phyloP scores from a whole-genome alignment of 2,888 invertebrate species.

The Drosophila conformis region DNA sequence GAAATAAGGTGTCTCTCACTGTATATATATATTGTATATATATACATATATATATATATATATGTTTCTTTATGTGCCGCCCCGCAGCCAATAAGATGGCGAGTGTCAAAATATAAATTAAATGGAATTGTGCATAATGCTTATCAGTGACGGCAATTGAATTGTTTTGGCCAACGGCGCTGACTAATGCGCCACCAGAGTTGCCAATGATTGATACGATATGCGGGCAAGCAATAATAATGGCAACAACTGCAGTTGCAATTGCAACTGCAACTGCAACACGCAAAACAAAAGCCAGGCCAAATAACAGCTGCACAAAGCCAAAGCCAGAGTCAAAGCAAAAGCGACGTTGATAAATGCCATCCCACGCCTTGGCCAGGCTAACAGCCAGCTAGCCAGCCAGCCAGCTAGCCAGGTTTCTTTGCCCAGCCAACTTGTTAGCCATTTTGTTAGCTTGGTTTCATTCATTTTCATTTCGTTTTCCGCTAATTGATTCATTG shows the following conservation, averaged over 20 bases:
- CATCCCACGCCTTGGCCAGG: constrained; percentile 79
- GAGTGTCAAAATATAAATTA: constrained; percentile 76
- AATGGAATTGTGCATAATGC: constrained; percentile 70
- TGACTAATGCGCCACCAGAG: constrained; percentile 79
- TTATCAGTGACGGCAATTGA: constrained; percentile 63
- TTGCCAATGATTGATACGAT: constrained; percentile 71
- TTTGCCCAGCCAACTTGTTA: constrained; percentile 15
- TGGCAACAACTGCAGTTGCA: constrained; percentile 24
- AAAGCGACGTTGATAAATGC: constrained; percentile 81
- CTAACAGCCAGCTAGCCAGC: constrained; percentile 5
- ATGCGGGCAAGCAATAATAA: constrained; percentile 27
- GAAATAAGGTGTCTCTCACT: too few relatives aligned
- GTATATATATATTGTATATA: not conserved
- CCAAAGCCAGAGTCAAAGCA: constrained; percentile 27
- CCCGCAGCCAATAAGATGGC: constrained; percentile 31
- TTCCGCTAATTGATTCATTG: constrained; percentile 79
- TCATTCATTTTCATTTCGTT: constrained; percentile 70
- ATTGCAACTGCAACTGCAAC: constrained; percentile 33
- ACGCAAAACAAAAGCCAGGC: constrained; percentile 23
- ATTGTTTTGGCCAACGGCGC: constrained; percentile 66
- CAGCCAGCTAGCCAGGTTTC: not conserved
- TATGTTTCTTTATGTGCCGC: not conserved
- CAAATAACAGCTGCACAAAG: constrained; percentile 35
- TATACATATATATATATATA: not conserved
- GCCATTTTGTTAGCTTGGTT: constrained; percentile 42